Conservation (phyloP, 1,140 invertebrate species). For the Forficula auricularia region DNA sequence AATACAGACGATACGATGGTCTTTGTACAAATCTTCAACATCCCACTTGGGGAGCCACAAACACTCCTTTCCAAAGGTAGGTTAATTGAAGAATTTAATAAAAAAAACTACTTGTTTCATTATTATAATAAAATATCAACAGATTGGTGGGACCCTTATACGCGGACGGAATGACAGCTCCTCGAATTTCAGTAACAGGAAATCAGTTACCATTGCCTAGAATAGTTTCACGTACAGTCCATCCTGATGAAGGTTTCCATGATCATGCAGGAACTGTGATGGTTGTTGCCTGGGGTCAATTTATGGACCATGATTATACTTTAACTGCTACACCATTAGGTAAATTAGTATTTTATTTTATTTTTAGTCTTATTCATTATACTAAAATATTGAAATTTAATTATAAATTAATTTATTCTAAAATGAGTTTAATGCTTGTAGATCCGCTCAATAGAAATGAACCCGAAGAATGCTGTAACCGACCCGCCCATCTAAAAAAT, state of each 20-base stretch:
- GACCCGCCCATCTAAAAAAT: conserved; percentile 58
- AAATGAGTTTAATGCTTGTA: conserved; percentile 21
- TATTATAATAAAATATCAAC: not conserved
- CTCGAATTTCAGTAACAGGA: conserved; percentile 55
- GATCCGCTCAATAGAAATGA: conserved; percentile 70
- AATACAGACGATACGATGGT: conserved; percentile 76
- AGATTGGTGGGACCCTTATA: conserved; percentile 61
- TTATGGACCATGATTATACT: conserved; percentile 87
- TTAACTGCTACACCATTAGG: conserved; percentile 69
- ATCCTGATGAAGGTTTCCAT: conserved; percentile 78
- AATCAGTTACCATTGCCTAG: conserved; percentile 58
- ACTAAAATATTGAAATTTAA: too few relatives aligned
- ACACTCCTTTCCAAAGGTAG: conserved; percentile 65
- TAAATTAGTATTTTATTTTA: conserved; percentile 21
- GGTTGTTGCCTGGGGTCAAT: conserved; percentile 86
- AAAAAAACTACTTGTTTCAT: not conserved
- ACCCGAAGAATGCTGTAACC: conserved; percentile 71
- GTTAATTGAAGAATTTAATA: not conserved
- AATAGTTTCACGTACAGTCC: conserved; percentile 72
- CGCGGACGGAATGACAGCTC: conserved; percentile 62
- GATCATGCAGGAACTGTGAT: conserved; percentile 87
- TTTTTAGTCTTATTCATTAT: conserved; percentile 6
- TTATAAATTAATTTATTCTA: not conserved
- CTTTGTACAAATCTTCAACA: conserved; percentile 83
- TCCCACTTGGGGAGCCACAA: conserved; percentile 77